These are phyloP conservation scores for Casuarius casuarius DNA, from an alignment of 2,113 vertebrate genomes.

Conservation along the genomic window DNA sequence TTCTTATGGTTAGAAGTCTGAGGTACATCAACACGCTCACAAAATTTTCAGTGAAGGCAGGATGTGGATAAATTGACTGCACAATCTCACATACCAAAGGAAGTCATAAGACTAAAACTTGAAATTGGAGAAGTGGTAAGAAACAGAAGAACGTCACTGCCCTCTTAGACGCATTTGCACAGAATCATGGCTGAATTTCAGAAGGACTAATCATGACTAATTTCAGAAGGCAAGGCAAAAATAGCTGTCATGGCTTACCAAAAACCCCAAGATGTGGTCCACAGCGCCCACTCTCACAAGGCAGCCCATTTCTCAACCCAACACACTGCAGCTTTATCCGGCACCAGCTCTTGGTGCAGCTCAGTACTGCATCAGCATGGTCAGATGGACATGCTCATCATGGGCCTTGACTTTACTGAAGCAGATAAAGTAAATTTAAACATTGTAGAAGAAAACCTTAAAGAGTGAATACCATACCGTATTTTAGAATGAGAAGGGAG, in stretches of 20 bases:
- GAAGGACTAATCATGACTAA: not conserved
- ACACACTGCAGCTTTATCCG: not conserved
- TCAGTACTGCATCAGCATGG: not conserved
- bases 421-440: not conserved
- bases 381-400: not conserved
- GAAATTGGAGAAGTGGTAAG: conserved; percentile 14
- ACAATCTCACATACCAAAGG: not conserved
- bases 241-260: not conserved
- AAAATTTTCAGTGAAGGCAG: not conserved
- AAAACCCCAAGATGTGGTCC: not conserved
- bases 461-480: not conserved
- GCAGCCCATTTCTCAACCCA: not conserved
- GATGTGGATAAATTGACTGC: not conserved
- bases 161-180: not conserved
- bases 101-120: conserved; percentile 25
- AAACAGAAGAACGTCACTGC: not conserved
- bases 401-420: not conserved
- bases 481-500: not conserved
- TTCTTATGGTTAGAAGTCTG: not conserved
- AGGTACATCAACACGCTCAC: not conserved
- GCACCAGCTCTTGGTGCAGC: accelerated
- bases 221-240: not conserved
- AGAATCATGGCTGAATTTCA: not conserved
- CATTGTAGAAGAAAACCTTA: not conserved
- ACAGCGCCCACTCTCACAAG: not conserved